Evolutionary conservation across 2,113 vertebrate genomes (phyloP).

Genomic region (Monopterus albus): DNA sequence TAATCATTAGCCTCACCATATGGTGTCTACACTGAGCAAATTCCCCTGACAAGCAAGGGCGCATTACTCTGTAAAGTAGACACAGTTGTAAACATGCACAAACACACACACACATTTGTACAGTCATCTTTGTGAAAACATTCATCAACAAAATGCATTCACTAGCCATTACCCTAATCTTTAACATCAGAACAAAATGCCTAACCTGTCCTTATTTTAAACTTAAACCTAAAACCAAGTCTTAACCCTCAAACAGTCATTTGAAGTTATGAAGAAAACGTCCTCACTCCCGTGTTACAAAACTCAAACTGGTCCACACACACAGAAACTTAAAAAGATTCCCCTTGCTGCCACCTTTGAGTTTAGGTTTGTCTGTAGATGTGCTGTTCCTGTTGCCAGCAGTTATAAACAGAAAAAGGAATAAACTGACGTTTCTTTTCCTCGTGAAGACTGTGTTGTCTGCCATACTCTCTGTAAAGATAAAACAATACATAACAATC

Average conservation of each 20-base stretch:
- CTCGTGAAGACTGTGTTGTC: conserved; percentile 8
- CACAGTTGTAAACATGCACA: background rate
- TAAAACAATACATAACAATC: too few relatives aligned
- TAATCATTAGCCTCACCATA: conserved; percentile 69
- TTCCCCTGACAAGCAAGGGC: conserved; percentile 32
- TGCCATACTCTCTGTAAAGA: background rate
- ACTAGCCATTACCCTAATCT: too few relatives aligned
- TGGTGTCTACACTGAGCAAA: conserved; percentile 65
- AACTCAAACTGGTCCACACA: background rate
- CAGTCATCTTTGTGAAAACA: too few relatives aligned
- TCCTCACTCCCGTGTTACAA: too few relatives aligned
- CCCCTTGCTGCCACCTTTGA: conserved; percentile 33
- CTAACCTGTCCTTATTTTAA: too few relatives aligned
- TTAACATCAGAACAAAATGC: too few relatives aligned
- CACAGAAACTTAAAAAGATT: conserved; percentile 28
- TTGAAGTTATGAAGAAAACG: too few relatives aligned
- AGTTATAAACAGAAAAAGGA: conserved; percentile 22
- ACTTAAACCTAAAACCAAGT: too few relatives aligned
- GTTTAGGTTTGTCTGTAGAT: conserved; percentile 21
- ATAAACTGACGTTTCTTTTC: conserved; percentile 22
- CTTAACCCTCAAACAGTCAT: too few relatives aligned
- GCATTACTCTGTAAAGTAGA: conserved; percentile 19
- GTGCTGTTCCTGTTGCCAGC: conserved; percentile 15
- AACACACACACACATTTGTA: conserved; percentile 13
- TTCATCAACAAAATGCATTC: too few relatives aligned